phyloP scores from a whole-genome alignment of 2,113 vertebrate genomes.

The Leptodactylus fuscus region DNA sequence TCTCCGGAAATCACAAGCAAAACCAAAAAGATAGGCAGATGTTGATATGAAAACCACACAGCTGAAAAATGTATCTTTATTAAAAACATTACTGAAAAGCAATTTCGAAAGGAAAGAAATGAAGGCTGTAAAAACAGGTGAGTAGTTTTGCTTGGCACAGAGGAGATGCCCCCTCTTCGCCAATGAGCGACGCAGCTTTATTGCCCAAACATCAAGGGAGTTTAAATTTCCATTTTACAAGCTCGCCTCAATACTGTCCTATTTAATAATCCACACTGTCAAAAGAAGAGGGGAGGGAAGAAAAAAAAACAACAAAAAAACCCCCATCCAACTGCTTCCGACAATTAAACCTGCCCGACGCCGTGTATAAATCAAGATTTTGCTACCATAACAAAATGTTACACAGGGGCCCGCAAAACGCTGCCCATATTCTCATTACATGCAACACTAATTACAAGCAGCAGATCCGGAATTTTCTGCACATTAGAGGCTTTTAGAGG shows the following conservation, averaged over 20 bases:
- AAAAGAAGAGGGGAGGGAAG: conserved; percentile 59
- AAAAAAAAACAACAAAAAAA: not conserved
- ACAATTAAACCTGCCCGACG: conserved; percentile 78
- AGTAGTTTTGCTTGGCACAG: conserved; percentile 19
- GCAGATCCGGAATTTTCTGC: conserved; percentile 83
- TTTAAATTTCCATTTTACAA: conserved; percentile 71
- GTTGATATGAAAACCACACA: not conserved
- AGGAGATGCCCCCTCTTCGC: conserved; percentile 54
- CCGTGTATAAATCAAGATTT: conserved; percentile 82
- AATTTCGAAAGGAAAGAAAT: conserved; percentile 40
- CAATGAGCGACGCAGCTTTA: conserved; percentile 58
- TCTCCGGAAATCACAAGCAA: conserved; percentile 48
- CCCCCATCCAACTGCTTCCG: conserved; percentile 76
- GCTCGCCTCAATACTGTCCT: conserved; percentile 70
- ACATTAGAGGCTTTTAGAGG: conserved; percentile 86
- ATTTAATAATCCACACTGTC: conserved; percentile 77
- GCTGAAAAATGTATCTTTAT: conserved; percentile 30
- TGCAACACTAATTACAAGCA: conserved; percentile 87
- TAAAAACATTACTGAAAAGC: not conserved
- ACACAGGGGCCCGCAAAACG: conserved; percentile 77
- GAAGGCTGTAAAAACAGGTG: conserved; percentile 31
- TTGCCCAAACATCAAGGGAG: conserved; percentile 66
- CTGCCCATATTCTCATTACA: conserved; percentile 81
- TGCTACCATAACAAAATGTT: conserved; percentile 82
- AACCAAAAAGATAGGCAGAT: conserved; percentile 42